Conservation (phyloP, 2,113 vertebrate genomes). For the Archocentrus centrarchus region DNA sequence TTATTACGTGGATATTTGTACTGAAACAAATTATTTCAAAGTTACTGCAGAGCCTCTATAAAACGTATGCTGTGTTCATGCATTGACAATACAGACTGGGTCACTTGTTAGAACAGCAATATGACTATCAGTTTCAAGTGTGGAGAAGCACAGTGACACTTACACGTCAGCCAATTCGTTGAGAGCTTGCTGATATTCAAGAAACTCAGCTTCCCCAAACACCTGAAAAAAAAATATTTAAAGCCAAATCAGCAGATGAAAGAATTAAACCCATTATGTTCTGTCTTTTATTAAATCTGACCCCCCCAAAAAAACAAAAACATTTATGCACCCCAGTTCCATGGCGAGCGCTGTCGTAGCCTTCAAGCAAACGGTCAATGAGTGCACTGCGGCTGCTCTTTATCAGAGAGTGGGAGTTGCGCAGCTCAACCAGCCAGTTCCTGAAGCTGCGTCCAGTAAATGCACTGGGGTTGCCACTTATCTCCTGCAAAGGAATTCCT, state of each 20-base stretch:
- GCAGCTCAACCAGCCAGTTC: slow-evolving; percentile 89
- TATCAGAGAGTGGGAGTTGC: slow-evolving; percentile 87
- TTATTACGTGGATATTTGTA: no score
- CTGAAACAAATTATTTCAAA: background rate
- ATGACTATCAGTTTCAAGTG: slow-evolving; percentile 12
- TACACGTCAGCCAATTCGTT: slow-evolving; percentile 88
- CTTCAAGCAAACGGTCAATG: slow-evolving; percentile 89
- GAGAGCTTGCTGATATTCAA: slow-evolving; percentile 90
- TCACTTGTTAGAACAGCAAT: background rate
- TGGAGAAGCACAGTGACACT: slow-evolving; percentile 68
- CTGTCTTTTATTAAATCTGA: background rate
- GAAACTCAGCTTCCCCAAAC: slow-evolving; percentile 89
- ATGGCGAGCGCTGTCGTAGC: slow-evolving; percentile 91
- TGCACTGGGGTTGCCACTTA: slow-evolving; percentile 84
- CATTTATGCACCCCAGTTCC: slow-evolving; percentile 87
- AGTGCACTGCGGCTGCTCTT: slow-evolving; percentile 88
- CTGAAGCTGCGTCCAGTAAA: slow-evolving; percentile 91
- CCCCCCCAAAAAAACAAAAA: background rate
- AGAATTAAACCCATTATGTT: background rate
- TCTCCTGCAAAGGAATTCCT: slow-evolving; percentile 88
- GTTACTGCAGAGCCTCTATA: background rate
- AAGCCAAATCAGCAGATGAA: background rate
- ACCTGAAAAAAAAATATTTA: slow-evolving; percentile 77
- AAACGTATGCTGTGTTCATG: background rate
- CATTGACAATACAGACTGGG: background rate